These are phyloP conservation scores for Meteorus cinctellus DNA, from an alignment of 2,888 invertebrate species.

Conservation along the genomic window DNA sequence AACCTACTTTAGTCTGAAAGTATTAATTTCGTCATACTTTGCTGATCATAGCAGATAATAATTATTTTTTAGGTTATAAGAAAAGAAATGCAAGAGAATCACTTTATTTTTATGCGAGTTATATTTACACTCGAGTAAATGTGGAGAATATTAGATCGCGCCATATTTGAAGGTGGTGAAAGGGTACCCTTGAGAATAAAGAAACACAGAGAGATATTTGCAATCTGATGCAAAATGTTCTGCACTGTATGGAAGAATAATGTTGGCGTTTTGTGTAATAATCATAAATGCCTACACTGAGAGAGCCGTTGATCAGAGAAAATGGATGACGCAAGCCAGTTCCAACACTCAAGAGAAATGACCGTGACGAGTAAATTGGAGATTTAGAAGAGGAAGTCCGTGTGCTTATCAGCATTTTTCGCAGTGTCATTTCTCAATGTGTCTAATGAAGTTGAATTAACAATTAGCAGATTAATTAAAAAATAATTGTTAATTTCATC, in stretches of 20 bases:
- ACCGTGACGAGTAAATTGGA: neutral
- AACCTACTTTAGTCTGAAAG: too few relatives aligned
- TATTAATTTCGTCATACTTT: too few relatives aligned
- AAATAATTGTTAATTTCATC: too few relatives aligned
- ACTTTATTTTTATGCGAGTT: too few relatives aligned
- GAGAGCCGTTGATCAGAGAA: neutral
- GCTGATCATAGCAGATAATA: too few relatives aligned
- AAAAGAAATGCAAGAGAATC: too few relatives aligned
- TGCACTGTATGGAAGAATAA: neutral
- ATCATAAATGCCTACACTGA: neutral
- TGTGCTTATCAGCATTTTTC: neutral
- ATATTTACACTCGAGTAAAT: too few relatives aligned
- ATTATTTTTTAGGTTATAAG: too few relatives aligned
- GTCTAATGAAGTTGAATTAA: neutral
- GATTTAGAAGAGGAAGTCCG: neutral
- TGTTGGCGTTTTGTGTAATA: slow-evolving; percentile 7
- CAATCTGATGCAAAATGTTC: slow-evolving; percentile 1
- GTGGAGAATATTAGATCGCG: too few relatives aligned
- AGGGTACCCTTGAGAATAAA: neutral
- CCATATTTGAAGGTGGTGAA: slow-evolving; percentile 6
- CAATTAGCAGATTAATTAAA: too few relatives aligned
- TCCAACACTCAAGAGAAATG: neutral
- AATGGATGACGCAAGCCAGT: neutral
- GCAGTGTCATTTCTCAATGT: neutral
- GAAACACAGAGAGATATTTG: neutral